Evolutionary conservation across 2,888 invertebrate species (phyloP), one percentile per base, ranked within the genome.

Genomic region (Coelinius sp.): DNA sequence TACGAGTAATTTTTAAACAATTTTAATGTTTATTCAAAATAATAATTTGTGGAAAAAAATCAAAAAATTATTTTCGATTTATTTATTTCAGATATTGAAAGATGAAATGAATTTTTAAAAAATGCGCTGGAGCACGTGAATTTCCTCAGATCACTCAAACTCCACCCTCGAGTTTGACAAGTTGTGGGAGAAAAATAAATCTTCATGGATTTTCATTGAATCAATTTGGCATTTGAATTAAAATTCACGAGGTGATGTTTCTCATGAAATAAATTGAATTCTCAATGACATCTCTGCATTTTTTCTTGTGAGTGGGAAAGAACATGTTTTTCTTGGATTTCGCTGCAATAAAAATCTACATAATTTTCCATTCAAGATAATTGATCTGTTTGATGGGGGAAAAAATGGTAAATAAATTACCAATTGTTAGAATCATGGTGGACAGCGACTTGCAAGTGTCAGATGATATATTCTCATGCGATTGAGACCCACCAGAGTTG

Each of bases 121-220:
- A 46, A 46, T 46, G n/a, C 17, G 44, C 17, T 17, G 44, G 14
- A 17, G 44, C 44, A 46, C 44, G 44, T 46, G 44, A 46, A 46
- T 46, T 46, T 46, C 44, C n/a, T 46, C 14, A 1, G 44, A n/a
- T 46, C 44, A 46, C 38, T 38, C n/a, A 8, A 17, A 17, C 44
- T 46, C 44, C 44, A 46, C 44, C 17, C 44, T 4, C n/a, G 44
- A 38, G 38, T 38, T 38, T 10, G 5, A 10, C 12, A 14, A 17
- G 44, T 46, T 17, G 44, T 46, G 14, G 44, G n/a, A 5, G 44
- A 38, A 8, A 8, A 38, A 66, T 66, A 49, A 49, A 66, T 66
- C 49, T 67, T 67, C 67, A 67, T 67, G 35, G 67, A 67, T 25
- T 67, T 65, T 67, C 53, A 56, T 56, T 41, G 20, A n/a, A 31